Base-by-base conservation (phyloP, 1,140 invertebrate species). In the Proctacanthus coquilletti region DNA sequence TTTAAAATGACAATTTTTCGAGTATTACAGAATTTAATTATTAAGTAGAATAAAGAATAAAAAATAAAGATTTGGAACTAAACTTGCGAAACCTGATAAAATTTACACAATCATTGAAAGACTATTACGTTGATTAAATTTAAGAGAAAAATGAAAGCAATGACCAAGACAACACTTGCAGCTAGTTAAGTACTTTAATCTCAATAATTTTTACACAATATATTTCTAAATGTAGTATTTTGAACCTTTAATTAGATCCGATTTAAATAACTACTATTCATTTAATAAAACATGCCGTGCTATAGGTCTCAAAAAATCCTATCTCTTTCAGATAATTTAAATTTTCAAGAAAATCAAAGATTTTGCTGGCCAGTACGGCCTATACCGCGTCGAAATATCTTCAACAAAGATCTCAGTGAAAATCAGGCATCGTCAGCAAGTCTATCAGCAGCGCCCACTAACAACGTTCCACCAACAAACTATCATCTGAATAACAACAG, bases 281-380 rank as follows among this genome's bases (percentile, higher is more conserved):
- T 14, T 14, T 32, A 32, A 32, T n/a, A 32, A 15, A 9, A 32
- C 10, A 11, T n/a, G 5, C 6, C 15, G 5, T 9, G 9, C 15
- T 32, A 5, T 9, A 32, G 15, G 8, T 35, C 5, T 18, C 13
- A 10, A 18, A 13, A 11, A 15, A 35, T 34, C 20, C 8, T 34
- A 6, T 25, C 32, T 44, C 32, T 20, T 31, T 46, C 42, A n/a
- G 41, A 57, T 47, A 57, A 45, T 49, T 48, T 45, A 29, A 9
- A 18, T 3, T 31, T 52, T 27, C 52, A 48, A 36, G 53, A 56
- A 17, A 42, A 42, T 33, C 53, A 55, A 23, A 34, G 55, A 20
- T 57, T 46, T 41, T 56, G 54, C 36, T 57, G 53, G 25, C 55
- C 54, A 9, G 55, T 57, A 20, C 50, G 55, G 20, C 55, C 55